Evolutionary conservation across 2,113 vertebrate species (phyloP).

Genomic region (Ctenomys sociabilis): DNA sequence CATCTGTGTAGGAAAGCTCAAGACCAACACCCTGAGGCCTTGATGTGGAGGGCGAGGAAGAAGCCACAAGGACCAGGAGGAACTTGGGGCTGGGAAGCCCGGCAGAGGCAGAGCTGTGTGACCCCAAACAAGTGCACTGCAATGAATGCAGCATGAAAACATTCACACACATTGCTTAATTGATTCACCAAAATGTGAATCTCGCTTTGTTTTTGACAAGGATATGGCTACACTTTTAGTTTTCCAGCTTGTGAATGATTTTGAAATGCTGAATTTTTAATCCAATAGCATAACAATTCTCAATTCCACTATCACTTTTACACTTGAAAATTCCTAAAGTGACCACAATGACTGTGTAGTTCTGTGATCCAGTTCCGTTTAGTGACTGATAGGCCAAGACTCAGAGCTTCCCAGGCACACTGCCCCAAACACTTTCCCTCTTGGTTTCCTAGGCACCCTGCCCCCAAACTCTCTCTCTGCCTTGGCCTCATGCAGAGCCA

Average conservation of each 20-base stretch:
- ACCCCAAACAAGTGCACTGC: not conserved
- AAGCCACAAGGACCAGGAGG: not conserved
- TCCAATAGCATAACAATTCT: not conserved
- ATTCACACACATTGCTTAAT: not conserved
- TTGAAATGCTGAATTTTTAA: conserved; percentile 31
- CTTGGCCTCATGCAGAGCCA: too few species aligned
- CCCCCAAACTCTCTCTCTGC: too few species aligned
- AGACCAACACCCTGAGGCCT: too few species aligned
- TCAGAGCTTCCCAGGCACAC: too few species aligned
- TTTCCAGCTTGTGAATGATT: not conserved
- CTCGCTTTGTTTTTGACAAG: not conserved
- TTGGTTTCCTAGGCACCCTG: too few species aligned
- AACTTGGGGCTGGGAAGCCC: not conserved
- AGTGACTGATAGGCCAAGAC: too few species aligned
- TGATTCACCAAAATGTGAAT: not conserved
- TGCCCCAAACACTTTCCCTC: too few species aligned
- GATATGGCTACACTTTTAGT: not conserved
- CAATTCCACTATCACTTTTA: not conserved
- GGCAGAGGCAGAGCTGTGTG: not conserved
- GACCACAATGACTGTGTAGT: not conserved
- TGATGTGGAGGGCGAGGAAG: rapidly evolving
- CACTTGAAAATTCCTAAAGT: not conserved
- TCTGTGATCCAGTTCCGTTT: not conserved
- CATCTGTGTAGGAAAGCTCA: not conserved
- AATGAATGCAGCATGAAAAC: not conserved